Conservation (phyloP, 2,888 invertebrate species). For the Acanthosepion pharaonis region DNA sequence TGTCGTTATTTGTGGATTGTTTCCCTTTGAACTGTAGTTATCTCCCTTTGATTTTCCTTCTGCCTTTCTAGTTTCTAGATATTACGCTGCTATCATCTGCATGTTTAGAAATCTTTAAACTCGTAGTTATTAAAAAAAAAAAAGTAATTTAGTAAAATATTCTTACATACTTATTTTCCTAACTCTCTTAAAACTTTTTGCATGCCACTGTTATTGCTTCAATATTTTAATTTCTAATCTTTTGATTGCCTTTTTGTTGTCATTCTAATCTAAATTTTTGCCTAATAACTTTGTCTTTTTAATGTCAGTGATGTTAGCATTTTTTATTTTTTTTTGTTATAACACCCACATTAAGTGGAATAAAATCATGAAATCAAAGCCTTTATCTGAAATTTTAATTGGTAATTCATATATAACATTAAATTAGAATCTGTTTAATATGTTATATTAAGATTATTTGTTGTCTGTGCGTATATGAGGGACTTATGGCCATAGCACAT, state of each 20-base stretch:
- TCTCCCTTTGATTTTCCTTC: background rate
- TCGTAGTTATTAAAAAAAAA: background rate
- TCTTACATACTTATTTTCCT: background rate
- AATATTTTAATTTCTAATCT: background rate
- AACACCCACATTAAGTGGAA: too few species aligned
- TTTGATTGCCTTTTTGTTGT: too few species aligned
- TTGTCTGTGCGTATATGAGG: too few species aligned
- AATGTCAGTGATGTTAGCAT: background rate
- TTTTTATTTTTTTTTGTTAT: background rate
- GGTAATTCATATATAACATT: too few species aligned
- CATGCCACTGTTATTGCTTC: constrained; percentile 6
- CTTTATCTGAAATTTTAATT: too few species aligned
- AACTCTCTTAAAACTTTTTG: background rate
- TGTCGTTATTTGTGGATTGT: background rate
- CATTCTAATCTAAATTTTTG: background rate
- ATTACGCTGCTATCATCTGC: background rate
- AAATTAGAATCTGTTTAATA: too few species aligned
- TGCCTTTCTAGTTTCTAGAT: too few species aligned
- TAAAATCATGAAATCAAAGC: too few species aligned
- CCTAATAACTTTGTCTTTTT: background rate
- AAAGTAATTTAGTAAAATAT: background rate
- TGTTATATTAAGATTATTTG: too few species aligned
- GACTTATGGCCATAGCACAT: too few species aligned
- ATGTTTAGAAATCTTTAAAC: background rate
- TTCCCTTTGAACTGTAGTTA: background rate